phyloP scores from a whole-genome alignment of 2,888 invertebrate genomes.

The Toxonevra muliebris region DNA sequence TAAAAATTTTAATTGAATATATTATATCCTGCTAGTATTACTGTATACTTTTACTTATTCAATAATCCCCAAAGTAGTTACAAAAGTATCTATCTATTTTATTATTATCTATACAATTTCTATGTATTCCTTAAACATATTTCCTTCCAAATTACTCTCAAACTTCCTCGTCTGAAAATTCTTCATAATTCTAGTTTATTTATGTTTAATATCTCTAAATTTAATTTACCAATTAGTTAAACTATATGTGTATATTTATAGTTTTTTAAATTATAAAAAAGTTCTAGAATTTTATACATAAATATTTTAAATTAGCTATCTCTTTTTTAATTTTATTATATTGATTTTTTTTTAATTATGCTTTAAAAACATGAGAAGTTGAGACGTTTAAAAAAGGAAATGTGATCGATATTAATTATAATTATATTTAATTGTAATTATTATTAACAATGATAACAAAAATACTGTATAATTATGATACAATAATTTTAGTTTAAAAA shows the following conservation, averaged over 20 bases:
- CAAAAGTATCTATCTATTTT: slow-evolving; percentile 15
- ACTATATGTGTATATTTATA: no score
- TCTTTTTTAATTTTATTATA: slow-evolving; percentile 7
- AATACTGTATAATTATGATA: slow-evolving; percentile 14
- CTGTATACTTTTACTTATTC: not conserved
- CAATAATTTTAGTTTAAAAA: not conserved
- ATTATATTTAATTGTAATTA: slow-evolving; percentile 11
- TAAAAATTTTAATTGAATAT: not conserved
- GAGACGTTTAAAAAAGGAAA: slow-evolving; percentile 53
- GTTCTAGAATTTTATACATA: slow-evolving; percentile 6
- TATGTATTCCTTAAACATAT: slow-evolving; percentile 23
- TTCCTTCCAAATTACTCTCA: slow-evolving; percentile 32
- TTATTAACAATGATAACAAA: slow-evolving; percentile 15
- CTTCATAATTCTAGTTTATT: slow-evolving; percentile 14
- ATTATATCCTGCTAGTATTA: not conserved
- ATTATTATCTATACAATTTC: no score
- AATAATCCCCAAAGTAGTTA: not conserved
- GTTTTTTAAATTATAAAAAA: slow-evolving; percentile 11
- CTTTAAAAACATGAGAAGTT: slow-evolving; percentile 29
- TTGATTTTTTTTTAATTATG: slow-evolving; percentile 4
- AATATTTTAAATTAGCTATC: slow-evolving; percentile 10
- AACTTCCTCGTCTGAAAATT: slow-evolving; percentile 10
- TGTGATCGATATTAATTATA: slow-evolving; percentile 59
- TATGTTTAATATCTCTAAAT: no score
- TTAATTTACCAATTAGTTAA: no score